Evolutionary conservation across 1,140 invertebrate genomes (phyloP), one percentile per base, ranked within the genome.

Genomic region (Saccostrea echinata): DNA sequence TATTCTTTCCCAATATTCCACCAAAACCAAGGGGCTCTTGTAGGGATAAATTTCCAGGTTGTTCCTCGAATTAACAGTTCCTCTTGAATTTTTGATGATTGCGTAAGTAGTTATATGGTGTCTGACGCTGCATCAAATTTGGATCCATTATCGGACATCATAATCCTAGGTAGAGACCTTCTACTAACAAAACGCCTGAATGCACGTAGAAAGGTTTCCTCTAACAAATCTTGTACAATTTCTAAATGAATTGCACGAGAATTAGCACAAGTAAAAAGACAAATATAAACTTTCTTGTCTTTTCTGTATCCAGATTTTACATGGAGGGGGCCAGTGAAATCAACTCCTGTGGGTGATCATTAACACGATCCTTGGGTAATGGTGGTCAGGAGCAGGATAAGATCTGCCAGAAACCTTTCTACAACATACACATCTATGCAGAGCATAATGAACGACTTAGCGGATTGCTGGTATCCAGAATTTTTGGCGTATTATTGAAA

Each of bases 41-140:
- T 84, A 16, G 86, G 86, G 13, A 84, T 87, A 53, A 87, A 87
- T 68, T 83, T 87, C 86, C 86, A 84, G n/a, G 57, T 55, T 24
- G 86, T 87, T 61, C 80, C 33, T 11, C 51, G 24, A 0, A 71
- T 13, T 43, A n/a, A 21, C 27, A 84, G 57, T 9, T 76, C n/a
- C 27, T 87, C 86, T 30, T 84, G 27, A 43, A 84, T 55, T 71
- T 27, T 18, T 9, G 68, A 8, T 12, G 81, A 84, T 43, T 71
- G 83, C 12, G 13, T 64, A 27, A 83, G 27, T 57, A 18, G 13
- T 21, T 27, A 18, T 81, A 86, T 30, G 33, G 76, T 27, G 8
- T 61, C 33, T 43, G 86, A 81, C 21, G 83, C 86, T 57, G 27
- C 21, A 71, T 51, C 52, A 51, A 88, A 88, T 4, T 57, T 84